Evolutionary conservation across 1,140 invertebrate genomes (phyloP), one percentile per base, ranked within the genome.

Genomic region (Bilobella aurantiaca): DNA sequence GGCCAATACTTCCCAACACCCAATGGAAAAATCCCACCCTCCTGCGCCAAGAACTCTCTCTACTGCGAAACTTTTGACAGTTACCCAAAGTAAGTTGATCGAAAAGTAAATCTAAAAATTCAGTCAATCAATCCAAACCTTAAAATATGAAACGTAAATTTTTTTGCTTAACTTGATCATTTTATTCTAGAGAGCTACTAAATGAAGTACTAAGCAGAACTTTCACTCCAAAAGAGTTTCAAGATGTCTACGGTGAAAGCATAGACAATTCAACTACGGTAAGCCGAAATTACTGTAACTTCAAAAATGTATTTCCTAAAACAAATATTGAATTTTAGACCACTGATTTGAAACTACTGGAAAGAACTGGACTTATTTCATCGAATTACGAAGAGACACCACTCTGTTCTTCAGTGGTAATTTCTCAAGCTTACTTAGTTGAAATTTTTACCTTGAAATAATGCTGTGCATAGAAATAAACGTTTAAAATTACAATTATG

Each of bases 371-470:
- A 0, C 65, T 56, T 14, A 56, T 28, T 53, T 56, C 68, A 65
- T 30, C 64, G 12, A 23, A 27, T 62, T 27, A 30, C 14, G 66
- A 70, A 47, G 71, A 73, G 56, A 61, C 63, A 2, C 65, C 71
- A 29, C 60, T 73, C 18, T 73, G 71, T 31, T 49, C 66, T 1
- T 63, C 66, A n/a, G 46, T 69, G 23, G 68, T 70, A 65, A 62
- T 63, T 58, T 12, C n/a, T n/a, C n/a, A 16, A 31, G 8, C 47
- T n/a, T n/a, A n/a, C n/a, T n/a, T n/a, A n/a, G n/a, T n/a, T n/a
- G n/a, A n/a, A n/a, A 27, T 16, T 58, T 63, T 3, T 29, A 53
- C 25, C 28, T 37, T 32, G 25, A 29, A 29, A 61, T 53, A 32
- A 37, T 46, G 27, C 56, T 56, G 42, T 12, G n/a, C n/a, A n/a